These are phyloP conservation scores for Eueides isabella DNA, from an alignment of 1,140 invertebrate species.

Conservation along the genomic window DNA sequence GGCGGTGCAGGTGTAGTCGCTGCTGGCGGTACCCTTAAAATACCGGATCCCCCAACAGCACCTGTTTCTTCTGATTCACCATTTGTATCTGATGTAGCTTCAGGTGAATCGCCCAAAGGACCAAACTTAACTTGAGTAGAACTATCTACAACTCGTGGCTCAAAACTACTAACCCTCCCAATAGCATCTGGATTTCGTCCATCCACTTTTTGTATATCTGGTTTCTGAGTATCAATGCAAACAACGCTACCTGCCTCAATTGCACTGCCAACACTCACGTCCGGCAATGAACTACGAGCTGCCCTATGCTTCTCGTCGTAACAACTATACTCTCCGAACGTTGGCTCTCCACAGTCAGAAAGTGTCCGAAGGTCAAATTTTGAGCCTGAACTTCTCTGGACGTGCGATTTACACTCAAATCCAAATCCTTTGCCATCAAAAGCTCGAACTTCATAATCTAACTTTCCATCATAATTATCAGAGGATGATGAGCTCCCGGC, in stretches of 20 bases:
- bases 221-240: slow-evolving; percentile 80
- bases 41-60: slow-evolving; percentile 72
- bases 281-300: slow-evolving; percentile 82
- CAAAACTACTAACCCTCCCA: slow-evolving; percentile 76
- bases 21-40: slow-evolving; percentile 82
- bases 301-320: slow-evolving; percentile 84
- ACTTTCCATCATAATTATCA: slow-evolving; percentile 83
- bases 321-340: slow-evolving; percentile 85
- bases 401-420: slow-evolving; percentile 82
- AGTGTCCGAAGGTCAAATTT: slow-evolving; percentile 81
- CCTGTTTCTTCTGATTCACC: slow-evolving; percentile 77
- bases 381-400: slow-evolving; percentile 70
- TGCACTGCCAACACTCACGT: slow-evolving; percentile 86
- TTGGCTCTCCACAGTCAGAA: slow-evolving; percentile 80
- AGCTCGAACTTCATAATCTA: slow-evolving; percentile 83
- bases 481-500: slow-evolving; percentile 86
- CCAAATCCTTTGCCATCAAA: slow-evolving; percentile 84
- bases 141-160: slow-evolving; percentile 75
- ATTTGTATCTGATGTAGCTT: slow-evolving; percentile 69
- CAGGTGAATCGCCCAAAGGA: slow-evolving; percentile 58
- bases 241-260: slow-evolving; percentile 80
- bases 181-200: slow-evolving; percentile 61
- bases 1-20: slow-evolving; percentile 88
- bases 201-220: slow-evolving; percentile 82
- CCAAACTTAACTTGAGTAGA: slow-evolving; percentile 81